A percentile compares a stretch with the other conserved stretches of the same genome.
Evolutionary conservation across 2,113 vertebrate genomes (phyloP).

Genomic region (Erythrocercus mccallii): DNA sequence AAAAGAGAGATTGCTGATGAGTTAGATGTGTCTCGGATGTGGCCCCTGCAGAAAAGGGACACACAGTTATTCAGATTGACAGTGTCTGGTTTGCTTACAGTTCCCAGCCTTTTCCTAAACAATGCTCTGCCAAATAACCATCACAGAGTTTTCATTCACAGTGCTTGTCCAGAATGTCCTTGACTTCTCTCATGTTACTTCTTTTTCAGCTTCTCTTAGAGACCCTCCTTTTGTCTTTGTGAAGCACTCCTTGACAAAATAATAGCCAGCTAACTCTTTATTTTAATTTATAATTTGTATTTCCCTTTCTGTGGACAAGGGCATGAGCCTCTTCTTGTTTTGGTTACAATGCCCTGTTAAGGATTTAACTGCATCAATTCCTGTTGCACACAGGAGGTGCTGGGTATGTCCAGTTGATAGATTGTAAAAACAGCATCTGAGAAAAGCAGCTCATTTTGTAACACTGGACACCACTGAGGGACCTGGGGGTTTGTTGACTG

Average conservation of each 20-base stretch:
- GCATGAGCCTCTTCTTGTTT: neutral
- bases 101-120: neutral
- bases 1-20: neutral
- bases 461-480: neutral
- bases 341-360: fast-evolving
- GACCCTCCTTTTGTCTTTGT: neutral
- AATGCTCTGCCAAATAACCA: neutral
- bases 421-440: neutral
- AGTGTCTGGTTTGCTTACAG: neutral
- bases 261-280: neutral
- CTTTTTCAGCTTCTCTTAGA: neutral
- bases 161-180: neutral
- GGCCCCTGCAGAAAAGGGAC: neutral
- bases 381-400: neutral
- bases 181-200: neutral
- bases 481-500: neutral
- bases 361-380: neutral
- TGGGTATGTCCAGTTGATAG: neutral
- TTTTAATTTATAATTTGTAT: neutral
- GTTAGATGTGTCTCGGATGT: neutral
- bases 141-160: neutral
- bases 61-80: neutral
- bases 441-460: neutral
- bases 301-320: neutral
- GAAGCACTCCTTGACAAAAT: neutral